Evolutionary conservation across 92 coral and sea anemone genomes (phyloP).

Genomic region (Isaurus tuberculatus): DNA sequence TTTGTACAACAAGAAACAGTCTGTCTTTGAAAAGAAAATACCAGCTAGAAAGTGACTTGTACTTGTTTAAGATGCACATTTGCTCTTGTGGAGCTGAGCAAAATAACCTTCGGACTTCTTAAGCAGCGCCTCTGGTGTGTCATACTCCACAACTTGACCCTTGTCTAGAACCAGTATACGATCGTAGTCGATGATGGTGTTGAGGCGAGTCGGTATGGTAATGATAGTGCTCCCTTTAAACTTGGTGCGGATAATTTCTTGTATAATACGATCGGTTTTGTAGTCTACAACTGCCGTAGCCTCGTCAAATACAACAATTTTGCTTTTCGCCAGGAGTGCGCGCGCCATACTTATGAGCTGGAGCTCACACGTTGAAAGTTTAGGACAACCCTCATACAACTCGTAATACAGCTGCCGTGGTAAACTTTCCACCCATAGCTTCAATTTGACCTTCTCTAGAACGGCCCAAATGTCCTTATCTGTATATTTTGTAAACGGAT

Average conservation of each 20-base stretch:
- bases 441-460: slow-evolving; percentile 75
- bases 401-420: slow-evolving; percentile 88
- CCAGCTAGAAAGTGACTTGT: background rate
- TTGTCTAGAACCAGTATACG: slow-evolving; percentile 86
- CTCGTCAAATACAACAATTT: slow-evolving; percentile 80
- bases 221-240: slow-evolving; percentile 70
- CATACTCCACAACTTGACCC: slow-evolving; percentile 82
- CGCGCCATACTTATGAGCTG: slow-evolving; percentile 81
- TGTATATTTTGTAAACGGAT: slow-evolving; percentile 73
- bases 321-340: slow-evolving; percentile 69
- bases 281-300: slow-evolving; percentile 86
- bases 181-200: slow-evolving; percentile 85
- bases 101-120: slow-evolving; percentile 76
- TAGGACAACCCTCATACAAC: slow-evolving; percentile 68
- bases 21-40: background rate
- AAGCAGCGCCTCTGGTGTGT: slow-evolving; percentile 79
- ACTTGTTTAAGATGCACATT: slow-evolving; percentile 55
- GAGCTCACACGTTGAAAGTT: slow-evolving; percentile 67
- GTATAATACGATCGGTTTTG: slow-evolving; percentile 87
- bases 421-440: slow-evolving; percentile 78
- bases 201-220: slow-evolving; percentile 79
- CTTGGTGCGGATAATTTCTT: slow-evolving; percentile 81
- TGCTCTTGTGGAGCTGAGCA: slow-evolving; percentile 81
- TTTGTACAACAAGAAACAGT: background rate
- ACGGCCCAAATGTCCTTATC: slow-evolving; percentile 85